Conservation (phyloP, 2,797 vertebrate species). For the Bufotes viridis region DNA sequence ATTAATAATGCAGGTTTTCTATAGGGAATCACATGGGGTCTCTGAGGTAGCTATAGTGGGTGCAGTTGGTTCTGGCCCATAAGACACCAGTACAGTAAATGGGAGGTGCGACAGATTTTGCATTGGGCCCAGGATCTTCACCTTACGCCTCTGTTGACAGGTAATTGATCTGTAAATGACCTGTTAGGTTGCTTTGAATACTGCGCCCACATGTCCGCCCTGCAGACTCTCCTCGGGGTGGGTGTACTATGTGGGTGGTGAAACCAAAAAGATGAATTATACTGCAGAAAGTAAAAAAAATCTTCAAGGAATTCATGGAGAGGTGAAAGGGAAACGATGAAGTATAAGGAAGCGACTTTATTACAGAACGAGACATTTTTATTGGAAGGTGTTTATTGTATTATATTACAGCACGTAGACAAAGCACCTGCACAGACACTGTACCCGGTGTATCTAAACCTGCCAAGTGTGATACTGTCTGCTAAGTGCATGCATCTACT, state of each 20-base stretch:
- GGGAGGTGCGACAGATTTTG: background rate
- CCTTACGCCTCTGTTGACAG: background rate
- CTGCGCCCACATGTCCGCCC: background rate
- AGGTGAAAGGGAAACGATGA: background rate
- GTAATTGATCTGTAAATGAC: background rate
- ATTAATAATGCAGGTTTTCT: too few species aligned
- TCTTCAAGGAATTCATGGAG: background rate
- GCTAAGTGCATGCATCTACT: background rate
- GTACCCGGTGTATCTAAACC: background rate
- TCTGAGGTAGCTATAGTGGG: too few species aligned
- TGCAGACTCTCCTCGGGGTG: background rate
- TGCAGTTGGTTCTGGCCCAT: too few species aligned
- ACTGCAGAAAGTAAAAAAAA: background rate
- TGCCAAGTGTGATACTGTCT: background rate
- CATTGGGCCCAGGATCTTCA: background rate
- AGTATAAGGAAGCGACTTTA: background rate
- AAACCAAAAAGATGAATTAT: background rate
- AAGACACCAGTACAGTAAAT: too few species aligned
- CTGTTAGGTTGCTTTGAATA: background rate
- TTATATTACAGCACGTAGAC: background rate
- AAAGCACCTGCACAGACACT: background rate
- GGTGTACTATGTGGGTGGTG: background rate
- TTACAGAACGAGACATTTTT: background rate
- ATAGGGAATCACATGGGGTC: too few species aligned
- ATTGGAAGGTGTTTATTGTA: background rate